phyloP scores from a whole-genome alignment of 2,888 invertebrate genomes.

The Lithophane semibrunnea region DNA sequence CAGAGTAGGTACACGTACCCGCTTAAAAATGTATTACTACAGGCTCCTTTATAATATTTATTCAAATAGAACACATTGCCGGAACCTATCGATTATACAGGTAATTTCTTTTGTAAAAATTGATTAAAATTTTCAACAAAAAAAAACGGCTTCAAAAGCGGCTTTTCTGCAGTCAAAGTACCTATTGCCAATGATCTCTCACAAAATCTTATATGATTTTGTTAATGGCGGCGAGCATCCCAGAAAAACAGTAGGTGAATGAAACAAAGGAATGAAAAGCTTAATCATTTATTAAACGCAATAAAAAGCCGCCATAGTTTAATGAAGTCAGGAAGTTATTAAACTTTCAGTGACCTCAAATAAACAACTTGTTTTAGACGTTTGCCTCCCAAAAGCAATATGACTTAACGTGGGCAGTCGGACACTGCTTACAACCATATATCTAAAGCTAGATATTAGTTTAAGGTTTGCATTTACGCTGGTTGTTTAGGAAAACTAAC shows the following conservation, averaged over 20 bases:
- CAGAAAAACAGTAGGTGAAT: constrained; percentile 1
- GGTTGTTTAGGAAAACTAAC: constrained; percentile 30
- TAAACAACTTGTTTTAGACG: constrained; percentile 24
- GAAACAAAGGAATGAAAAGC: background rate
- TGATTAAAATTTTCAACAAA: background rate
- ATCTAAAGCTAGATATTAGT: constrained; percentile 41
- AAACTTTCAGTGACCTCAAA: constrained; percentile 30
- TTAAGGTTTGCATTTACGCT: constrained; percentile 30
- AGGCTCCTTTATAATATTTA: constrained; percentile 12
- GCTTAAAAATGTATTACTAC: constrained; percentile 19
- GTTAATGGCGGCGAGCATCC: background rate
- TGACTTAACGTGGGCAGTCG: constrained; percentile 22
- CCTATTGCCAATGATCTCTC: background rate
- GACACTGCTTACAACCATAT: constrained; percentile 26
- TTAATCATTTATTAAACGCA: constrained; percentile 22
- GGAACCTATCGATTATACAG: constrained; percentile 2
- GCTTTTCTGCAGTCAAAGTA: background rate
- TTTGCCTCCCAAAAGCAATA: constrained; percentile 18
- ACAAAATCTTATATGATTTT: background rate
- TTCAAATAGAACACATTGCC: constrained; percentile 6
- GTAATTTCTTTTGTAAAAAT: background rate
- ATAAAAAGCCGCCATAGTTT: constrained; percentile 11
- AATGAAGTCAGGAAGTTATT: constrained; percentile 26
- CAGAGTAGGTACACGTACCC: background rate
- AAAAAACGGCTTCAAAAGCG: background rate